Percentiles rank a stretch among this genome's conserved stretches.
phyloP scores from a whole-genome alignment of 1,140 invertebrate genomes.

The Bombus sylvicola region DNA sequence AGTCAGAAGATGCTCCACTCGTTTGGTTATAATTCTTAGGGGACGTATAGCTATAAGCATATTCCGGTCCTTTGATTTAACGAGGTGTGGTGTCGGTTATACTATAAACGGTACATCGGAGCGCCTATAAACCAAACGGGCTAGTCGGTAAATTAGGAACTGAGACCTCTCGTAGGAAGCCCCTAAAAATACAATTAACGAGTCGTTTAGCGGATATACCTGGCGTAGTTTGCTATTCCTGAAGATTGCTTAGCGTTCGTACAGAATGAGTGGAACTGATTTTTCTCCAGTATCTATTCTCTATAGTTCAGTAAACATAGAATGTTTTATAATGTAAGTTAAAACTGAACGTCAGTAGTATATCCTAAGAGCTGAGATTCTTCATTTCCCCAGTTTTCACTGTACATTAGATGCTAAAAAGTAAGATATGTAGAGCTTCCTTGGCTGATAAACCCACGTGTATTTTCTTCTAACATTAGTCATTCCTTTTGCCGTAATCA shows the following conservation, averaged over 20 bases:
- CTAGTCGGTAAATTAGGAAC: conserved; percentile 79
- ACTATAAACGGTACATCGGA: conserved; percentile 75
- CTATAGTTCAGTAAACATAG: not conserved
- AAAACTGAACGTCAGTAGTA: too few species aligned
- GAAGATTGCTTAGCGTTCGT: conserved; percentile 44
- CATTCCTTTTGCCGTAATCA: not conserved
- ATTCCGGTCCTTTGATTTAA: conserved; percentile 77
- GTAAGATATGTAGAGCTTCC: not conserved
- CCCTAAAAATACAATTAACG: conserved; percentile 80
- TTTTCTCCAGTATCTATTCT: conserved; percentile 16
- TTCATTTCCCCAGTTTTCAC: not conserved
- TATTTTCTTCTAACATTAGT: not conserved
- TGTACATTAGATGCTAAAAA: not conserved
- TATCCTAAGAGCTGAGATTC: not conserved
- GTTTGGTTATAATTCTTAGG: conserved; percentile 73
- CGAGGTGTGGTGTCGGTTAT: conserved; percentile 80
- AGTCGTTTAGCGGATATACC: conserved; percentile 76
- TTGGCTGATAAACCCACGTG: not conserved
- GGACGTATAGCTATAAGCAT: conserved; percentile 69
- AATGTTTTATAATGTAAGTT: too few species aligned
- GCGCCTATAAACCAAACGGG: conserved; percentile 77
- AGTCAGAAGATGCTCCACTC: conserved; percentile 44
- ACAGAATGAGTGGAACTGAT: conserved; percentile 51
- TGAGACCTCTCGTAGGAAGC: conserved; percentile 71
- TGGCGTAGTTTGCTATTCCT: conserved; percentile 57